Percentiles rank a stretch among this genome's conserved stretches.
phyloP scores from a whole-genome alignment of 2,797 vertebrate species.

The Columba guinea region DNA sequence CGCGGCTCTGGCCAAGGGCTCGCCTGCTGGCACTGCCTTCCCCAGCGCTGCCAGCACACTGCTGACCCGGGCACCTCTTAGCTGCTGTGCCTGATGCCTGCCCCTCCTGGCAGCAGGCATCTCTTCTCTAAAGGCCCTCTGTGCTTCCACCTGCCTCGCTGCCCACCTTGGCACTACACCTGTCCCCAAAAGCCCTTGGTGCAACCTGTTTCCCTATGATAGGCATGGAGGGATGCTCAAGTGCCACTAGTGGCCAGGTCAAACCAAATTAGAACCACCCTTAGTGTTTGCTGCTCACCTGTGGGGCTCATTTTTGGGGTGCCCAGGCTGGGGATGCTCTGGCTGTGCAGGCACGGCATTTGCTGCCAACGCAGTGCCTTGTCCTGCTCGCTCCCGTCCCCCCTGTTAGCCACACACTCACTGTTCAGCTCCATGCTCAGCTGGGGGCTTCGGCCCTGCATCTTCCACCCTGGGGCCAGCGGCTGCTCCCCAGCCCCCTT shows the following conservation, averaged over 20 bases:
- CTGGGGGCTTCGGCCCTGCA: slow-evolving; percentile 54
- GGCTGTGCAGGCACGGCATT: neutral
- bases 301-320: neutral
- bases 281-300: neutral
- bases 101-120: neutral
- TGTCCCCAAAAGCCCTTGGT: neutral
- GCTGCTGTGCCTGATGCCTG: neutral
- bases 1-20: neutral
- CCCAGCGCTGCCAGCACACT: rapidly evolving
- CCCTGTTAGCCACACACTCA: slow-evolving; percentile 43
- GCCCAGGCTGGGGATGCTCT: rapidly evolving
- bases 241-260: rapidly evolving
- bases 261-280: neutral
- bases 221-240: rapidly evolving
- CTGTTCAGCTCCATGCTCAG: slow-evolving; percentile 79
- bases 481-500: slow-evolving; percentile 59
- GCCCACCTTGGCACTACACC: neutral
- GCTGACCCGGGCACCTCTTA: neutral
- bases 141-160: neutral
- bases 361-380: neutral
- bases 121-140: neutral
- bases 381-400: neutral
- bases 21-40: rapidly evolving
- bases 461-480: slow-evolving; percentile 69
- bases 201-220: rapidly evolving